These are phyloP conservation scores for Lanistes nyassanus DNA, from an alignment of 1,140 invertebrate species.

Conservation along the genomic window DNA sequence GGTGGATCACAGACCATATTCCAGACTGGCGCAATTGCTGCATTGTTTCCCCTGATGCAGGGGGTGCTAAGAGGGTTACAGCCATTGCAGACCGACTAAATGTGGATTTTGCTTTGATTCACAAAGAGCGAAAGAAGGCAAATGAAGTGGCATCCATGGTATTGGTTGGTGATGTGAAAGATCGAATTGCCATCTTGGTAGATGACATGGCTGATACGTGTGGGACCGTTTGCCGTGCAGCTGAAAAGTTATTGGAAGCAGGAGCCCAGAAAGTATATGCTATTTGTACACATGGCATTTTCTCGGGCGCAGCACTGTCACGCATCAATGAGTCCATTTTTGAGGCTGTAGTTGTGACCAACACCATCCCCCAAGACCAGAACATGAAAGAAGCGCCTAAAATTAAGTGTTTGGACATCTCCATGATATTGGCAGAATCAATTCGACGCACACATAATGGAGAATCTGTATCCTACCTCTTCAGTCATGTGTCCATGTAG, in stretches of 20 bases:
- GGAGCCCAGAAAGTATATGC: constrained; percentile 98
- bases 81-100: constrained; percentile 95
- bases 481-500: constrained; percentile 59
- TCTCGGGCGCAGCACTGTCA: constrained; percentile 95
- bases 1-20: constrained; percentile 99
- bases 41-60: constrained; percentile 98
- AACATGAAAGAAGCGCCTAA: constrained; percentile 96
- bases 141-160: constrained; percentile 99
- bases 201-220: constrained; percentile 99
- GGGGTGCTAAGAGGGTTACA: constrained; percentile 96
- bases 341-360: constrained; percentile 98
- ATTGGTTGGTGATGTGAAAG: constrained; percentile 95
- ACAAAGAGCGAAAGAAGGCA: constrained; percentile 97
- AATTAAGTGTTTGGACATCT: constrained; percentile 96
- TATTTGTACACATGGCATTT: constrained; percentile 97
- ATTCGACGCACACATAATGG: constrained; percentile 96
- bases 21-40: constrained; percentile 96
- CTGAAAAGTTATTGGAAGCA: constrained; percentile 94
- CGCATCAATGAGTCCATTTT: constrained; percentile 96
- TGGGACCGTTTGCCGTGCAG: constrained; percentile 98
- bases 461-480: constrained; percentile 72
- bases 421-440: constrained; percentile 97
- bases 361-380: constrained; percentile 97
- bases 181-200: constrained; percentile 94
- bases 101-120: constrained; percentile 98